A percentile compares a stretch with the other conserved stretches of the same genome.
Evolutionary conservation across 1,140 invertebrate genomes (phyloP).

Genomic region (Tetranychus urticae): DNA sequence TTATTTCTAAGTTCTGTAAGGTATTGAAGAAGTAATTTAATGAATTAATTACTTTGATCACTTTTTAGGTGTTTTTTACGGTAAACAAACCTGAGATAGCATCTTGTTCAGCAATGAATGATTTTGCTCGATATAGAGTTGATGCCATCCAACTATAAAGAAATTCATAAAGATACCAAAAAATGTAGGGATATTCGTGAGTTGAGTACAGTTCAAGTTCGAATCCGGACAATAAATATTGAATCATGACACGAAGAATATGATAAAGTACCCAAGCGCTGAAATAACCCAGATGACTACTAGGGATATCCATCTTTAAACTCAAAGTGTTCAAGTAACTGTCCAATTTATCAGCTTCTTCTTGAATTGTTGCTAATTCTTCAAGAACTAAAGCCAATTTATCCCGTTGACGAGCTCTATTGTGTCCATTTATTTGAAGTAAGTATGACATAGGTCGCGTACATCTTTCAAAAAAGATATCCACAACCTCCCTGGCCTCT

Average conservation of each 20-base stretch:
- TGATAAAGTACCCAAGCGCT: slow-evolving; percentile 89
- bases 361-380: slow-evolving; percentile 71
- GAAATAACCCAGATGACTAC: slow-evolving; percentile 59
- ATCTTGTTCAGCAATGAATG: slow-evolving; percentile 37
- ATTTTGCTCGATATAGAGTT: slow-evolving; percentile 59
- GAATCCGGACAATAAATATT: slow-evolving; percentile 77
- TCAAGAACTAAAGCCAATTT: slow-evolving; percentile 68
- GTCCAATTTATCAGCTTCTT: slow-evolving; percentile 50
- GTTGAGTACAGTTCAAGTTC: slow-evolving; percentile 82
- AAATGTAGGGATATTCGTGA: slow-evolving; percentile 91
- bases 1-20: slow-evolving; percentile 18
- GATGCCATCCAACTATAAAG: slow-evolving; percentile 79
- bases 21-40: not conserved
- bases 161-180: slow-evolving; percentile 88
- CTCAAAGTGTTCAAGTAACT: slow-evolving; percentile 46
- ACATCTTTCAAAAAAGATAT: slow-evolving; percentile 64
- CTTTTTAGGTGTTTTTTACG: not conserved
- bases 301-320: slow-evolving; percentile 36
- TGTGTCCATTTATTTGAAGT: slow-evolving; percentile 47
- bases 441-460: slow-evolving; percentile 61
- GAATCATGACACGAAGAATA: slow-evolving; percentile 81
- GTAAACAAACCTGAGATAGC: slow-evolving; percentile 18
- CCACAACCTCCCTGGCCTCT: slow-evolving; percentile 56
- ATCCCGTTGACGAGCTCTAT: slow-evolving; percentile 74
- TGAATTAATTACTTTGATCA: not conserved